These are phyloP conservation scores for Bombycilla garrulus DNA, from an alignment of 2,113 vertebrate species.

Conservation along the genomic window DNA sequence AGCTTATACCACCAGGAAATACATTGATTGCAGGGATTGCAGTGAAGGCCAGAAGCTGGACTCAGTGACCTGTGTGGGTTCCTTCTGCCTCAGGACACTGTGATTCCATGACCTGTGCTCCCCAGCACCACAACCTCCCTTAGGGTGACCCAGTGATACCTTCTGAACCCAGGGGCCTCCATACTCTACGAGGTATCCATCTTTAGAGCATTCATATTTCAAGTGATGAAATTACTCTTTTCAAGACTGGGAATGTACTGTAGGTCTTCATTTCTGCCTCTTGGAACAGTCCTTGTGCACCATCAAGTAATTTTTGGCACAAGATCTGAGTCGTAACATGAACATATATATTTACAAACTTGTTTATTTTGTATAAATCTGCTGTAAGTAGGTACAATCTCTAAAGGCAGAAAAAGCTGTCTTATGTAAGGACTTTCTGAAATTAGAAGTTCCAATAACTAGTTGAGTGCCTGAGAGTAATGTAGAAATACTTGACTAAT, in stretches of 20 bases:
- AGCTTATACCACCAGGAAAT: background rate
- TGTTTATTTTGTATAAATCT: background rate
- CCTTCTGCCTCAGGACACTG: background rate
- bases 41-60: background rate
- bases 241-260: background rate
- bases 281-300: background rate
- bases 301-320: background rate
- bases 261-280: background rate
- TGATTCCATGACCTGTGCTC: background rate
- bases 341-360: background rate
- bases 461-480: background rate
- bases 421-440: background rate
- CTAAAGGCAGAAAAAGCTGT: background rate
- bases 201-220: background rate
- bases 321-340: background rate
- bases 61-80: background rate
- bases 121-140: background rate
- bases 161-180: background rate
- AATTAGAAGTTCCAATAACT: background rate
- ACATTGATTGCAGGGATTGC: background rate
- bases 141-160: background rate
- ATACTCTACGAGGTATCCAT: background rate
- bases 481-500: background rate
- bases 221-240: background rate
- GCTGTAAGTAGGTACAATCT: background rate